These are phyloP conservation scores for Drosophila subpulchrella DNA, from an alignment of 1,140 invertebrate genomes.

Conservation along the genomic window DNA sequence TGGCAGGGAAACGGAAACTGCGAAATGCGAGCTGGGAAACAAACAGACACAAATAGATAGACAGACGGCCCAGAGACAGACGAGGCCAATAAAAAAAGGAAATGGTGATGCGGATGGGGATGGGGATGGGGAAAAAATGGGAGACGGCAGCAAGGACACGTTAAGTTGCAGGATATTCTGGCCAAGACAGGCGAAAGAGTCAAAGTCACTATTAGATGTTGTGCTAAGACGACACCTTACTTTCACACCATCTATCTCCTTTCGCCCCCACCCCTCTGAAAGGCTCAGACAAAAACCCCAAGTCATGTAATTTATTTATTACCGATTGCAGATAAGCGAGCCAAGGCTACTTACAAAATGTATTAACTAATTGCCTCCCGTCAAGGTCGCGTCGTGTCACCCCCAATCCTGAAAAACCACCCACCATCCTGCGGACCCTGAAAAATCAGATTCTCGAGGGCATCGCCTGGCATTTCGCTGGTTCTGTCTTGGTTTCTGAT, in stretches of 20 bases:
- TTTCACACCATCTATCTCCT: conserved; percentile 7
- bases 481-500: conserved; percentile 39
- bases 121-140: conserved; percentile 12
- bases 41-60: conserved; percentile 51
- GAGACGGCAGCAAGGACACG: conserved; percentile 16
- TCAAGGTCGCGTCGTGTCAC: conserved; percentile 46
- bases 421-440: conserved; percentile 1
- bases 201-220: conserved; percentile 53
- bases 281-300: conserved; percentile 30
- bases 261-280: too few species aligned
- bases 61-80: conserved; percentile 53
- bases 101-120: not conserved
- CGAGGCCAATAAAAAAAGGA: conserved; percentile 63
- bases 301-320: conserved; percentile 76
- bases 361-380: conserved; percentile 72
- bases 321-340: conserved; percentile 63
- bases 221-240: conserved; percentile 44
- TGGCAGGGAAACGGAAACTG: conserved; percentile 34
- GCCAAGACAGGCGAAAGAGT: conserved; percentile 41
- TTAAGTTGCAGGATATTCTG: conserved; percentile 42
- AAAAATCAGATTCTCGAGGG: conserved; percentile 56
- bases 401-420: not conserved
- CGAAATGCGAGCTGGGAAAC: conserved; percentile 41
- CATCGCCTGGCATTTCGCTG: conserved; percentile 31
- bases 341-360: conserved; percentile 54